Conservation (phyloP, 2,797 vertebrate genomes). For the Rhabdomys pumilio region DNA sequence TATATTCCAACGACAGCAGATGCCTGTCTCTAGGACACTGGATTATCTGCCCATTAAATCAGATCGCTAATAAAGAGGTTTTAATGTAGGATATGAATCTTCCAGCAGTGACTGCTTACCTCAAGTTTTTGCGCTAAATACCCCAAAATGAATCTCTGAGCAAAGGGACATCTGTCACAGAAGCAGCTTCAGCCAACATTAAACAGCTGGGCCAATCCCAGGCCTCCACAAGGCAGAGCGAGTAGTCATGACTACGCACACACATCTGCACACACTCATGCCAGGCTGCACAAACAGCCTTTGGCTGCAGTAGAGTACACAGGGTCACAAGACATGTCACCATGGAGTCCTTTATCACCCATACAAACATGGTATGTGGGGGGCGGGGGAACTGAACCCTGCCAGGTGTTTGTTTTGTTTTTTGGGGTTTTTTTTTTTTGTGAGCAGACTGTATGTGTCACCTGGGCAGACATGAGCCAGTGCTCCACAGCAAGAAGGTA, state of each 20-base stretch:
- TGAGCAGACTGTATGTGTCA: background rate
- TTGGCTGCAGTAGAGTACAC: background rate
- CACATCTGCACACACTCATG: background rate
- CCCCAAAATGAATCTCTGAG: conserved; percentile 85
- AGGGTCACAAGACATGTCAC: background rate
- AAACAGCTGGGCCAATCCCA: conserved; percentile 59
- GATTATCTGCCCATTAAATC: conserved; percentile 85
- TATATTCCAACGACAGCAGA: conserved; percentile 68
- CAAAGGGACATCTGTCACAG: conserved; percentile 85
- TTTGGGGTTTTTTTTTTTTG: background rate
- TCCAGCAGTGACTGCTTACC: conserved; percentile 84
- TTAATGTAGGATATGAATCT: conserved; percentile 86
- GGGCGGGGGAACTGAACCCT: background rate
- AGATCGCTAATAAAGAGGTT: conserved; percentile 87
- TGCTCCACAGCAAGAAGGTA: background rate
- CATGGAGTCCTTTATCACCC: background rate
- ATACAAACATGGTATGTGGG: background rate
- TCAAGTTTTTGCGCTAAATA: conserved; percentile 81
- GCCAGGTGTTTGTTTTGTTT: too few relatives aligned
- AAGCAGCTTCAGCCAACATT: conserved; percentile 42
- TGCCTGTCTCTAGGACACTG: conserved; percentile 54
- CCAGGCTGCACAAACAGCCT: background rate
- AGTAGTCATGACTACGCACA: background rate
- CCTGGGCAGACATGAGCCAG: background rate
- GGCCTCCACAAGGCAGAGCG: background rate